phyloP scores from a whole-genome alignment of 2,888 invertebrate genomes.

The Zygothrica quintamaculata region DNA sequence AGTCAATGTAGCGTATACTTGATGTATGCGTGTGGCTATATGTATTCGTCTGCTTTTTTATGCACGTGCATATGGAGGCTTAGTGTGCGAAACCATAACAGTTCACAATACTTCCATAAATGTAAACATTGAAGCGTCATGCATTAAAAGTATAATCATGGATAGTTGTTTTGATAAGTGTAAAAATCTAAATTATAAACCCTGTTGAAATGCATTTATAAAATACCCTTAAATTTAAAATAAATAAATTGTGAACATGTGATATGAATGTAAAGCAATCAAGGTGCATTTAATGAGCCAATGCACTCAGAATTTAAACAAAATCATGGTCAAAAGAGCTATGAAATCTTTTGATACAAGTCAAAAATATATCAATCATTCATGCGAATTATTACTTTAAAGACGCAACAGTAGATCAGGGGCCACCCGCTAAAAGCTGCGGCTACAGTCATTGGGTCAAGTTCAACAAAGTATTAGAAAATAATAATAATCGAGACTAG shows the following conservation, averaged over 20 bases:
- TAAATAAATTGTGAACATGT: slow-evolving; percentile 1
- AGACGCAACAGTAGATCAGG: slow-evolving; percentile 24
- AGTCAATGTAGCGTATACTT: slow-evolving; percentile 65
- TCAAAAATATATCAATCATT: slow-evolving; percentile 5
- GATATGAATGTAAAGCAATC: slow-evolving; percentile 4
- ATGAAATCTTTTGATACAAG: background rate
- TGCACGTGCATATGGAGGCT: background rate
- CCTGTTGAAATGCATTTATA: slow-evolving; percentile 6
- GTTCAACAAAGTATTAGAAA: slow-evolving; percentile 56
- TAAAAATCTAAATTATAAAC: background rate
- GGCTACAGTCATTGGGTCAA: slow-evolving; percentile 68
- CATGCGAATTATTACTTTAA: slow-evolving; percentile 1
- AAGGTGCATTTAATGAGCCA: slow-evolving; percentile 17
- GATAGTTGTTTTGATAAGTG: slow-evolving; percentile 8
- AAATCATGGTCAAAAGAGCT: slow-evolving; percentile 7
- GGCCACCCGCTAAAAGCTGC: slow-evolving; percentile 26
- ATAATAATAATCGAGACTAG: slow-evolving; percentile 65
- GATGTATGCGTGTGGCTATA: slow-evolving; percentile 1
- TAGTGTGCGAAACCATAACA: slow-evolving; percentile 1
- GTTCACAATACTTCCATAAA: background rate
- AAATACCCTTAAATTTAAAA: slow-evolving; percentile 2
- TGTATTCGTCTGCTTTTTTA: background rate
- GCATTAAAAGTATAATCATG: slow-evolving; percentile 18
- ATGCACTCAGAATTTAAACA: slow-evolving; percentile 10
- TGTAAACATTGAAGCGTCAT: slow-evolving; percentile 4